These are phyloP conservation scores for Apamea epomidion DNA, from an alignment of 2,888 invertebrate genomes.

Conservation along the genomic window DNA sequence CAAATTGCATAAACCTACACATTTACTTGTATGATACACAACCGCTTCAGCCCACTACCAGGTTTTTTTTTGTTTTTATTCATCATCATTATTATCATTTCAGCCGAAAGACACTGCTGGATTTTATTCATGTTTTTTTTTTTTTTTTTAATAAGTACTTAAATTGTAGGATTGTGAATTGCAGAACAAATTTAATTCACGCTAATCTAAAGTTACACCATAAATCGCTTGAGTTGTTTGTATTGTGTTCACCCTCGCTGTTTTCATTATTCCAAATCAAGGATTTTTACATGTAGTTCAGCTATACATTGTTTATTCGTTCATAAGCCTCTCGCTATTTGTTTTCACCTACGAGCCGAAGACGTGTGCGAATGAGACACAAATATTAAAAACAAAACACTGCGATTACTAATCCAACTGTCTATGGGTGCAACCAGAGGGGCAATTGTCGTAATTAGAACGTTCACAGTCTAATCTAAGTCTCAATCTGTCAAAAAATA, in stretches of 20 bases:
- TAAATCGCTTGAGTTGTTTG: background rate
- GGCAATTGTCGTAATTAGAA: too few species aligned
- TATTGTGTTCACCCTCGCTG: background rate
- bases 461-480: too few species aligned
- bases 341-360: background rate
- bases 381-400: conserved; percentile 17
- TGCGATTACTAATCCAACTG: background rate
- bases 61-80: background rate
- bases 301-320: background rate
- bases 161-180: background rate
- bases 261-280: background rate
- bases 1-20: background rate
- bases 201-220: conserved; percentile 4
- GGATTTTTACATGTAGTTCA: conserved; percentile 2
- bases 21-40: conserved; percentile 11
- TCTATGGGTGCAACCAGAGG: background rate
- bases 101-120: too few species aligned
- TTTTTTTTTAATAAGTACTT: too few species aligned
- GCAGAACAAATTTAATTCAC: background rate
- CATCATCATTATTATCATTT: too few species aligned
- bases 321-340: background rate
- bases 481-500: too few species aligned
- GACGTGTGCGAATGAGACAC: background rate
- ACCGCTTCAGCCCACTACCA: background rate
- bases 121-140: conserved; percentile 24